Conservation (phyloP, 2,888 invertebrate species). For the Zygaena filipendulae region DNA sequence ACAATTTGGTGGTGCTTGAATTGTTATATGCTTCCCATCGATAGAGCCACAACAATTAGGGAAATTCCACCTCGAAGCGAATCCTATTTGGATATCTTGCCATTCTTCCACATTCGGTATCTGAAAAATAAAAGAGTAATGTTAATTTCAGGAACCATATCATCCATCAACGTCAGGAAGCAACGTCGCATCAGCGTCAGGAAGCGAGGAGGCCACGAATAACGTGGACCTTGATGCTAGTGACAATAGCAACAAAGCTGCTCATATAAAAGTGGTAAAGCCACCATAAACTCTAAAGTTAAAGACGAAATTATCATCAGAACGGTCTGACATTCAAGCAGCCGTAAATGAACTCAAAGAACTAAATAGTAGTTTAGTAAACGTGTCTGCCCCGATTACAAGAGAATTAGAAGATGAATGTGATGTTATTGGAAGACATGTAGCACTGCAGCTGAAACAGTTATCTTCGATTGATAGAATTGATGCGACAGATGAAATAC, state of each 20-base stretch:
- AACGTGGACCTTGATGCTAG: conserved; percentile 13
- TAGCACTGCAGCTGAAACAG: conserved; percentile 14
- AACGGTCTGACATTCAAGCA: conserved; percentile 15
- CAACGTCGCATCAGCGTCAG: conserved; percentile 10
- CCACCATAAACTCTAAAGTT: conserved; percentile 13
- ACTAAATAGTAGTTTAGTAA: conserved; percentile 15
- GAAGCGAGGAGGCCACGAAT: conserved; percentile 13
- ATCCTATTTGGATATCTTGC: conserved; percentile 12
- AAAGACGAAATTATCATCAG: conserved; percentile 13
- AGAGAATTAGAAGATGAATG: conserved; percentile 15
- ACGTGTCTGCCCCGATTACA: conserved; percentile 9
- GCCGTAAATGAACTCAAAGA: conserved; percentile 15
- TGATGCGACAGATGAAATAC: conserved; percentile 15
- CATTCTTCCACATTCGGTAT: conserved; percentile 13
- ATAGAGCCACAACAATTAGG: conserved; percentile 22
- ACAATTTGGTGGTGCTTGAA: conserved; percentile 12
- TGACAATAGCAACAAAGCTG: conserved; percentile 1
- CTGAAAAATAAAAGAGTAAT: conserved; percentile 7
- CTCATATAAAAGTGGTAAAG: conserved; percentile 6
- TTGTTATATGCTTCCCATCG: conserved; percentile 15
- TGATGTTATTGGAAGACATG: conserved; percentile 16
- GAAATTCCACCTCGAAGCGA: too few relatives aligned
- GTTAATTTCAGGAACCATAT: conserved; percentile 3
- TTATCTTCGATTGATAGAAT: conserved; percentile 12
- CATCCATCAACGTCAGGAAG: conserved; percentile 3